phyloP scores from a whole-genome alignment of 2,797 vertebrate genomes.

The Rhinatrema bivittatum region DNA sequence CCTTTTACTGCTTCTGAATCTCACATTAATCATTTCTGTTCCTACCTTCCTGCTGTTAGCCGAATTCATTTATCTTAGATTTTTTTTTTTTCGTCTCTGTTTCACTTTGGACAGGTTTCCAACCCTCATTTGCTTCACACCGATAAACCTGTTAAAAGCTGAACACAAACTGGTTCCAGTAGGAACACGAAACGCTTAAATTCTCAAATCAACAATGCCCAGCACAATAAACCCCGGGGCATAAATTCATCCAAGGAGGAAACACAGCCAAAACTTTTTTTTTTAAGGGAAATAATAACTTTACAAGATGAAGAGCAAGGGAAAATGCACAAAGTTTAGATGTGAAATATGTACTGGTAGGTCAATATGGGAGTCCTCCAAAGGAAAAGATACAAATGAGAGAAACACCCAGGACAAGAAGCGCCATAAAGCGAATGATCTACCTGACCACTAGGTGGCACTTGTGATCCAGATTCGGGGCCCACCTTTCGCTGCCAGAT shows the following conservation, averaged over 20 bases:
- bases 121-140: slow-evolving; percentile 25
- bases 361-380: too few relatives aligned
- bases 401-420: not conserved
- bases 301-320: too few relatives aligned
- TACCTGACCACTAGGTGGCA: slow-evolving; percentile 21
- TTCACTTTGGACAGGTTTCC: slow-evolving; percentile 31
- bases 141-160: slow-evolving; percentile 31
- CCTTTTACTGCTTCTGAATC: too few relatives aligned
- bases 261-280: too few relatives aligned
- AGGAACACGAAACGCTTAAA: slow-evolving; percentile 29
- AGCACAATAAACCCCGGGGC: too few relatives aligned
- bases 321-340: too few relatives aligned
- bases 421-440: not conserved
- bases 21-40: slow-evolving; percentile 10
- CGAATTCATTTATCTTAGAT: slow-evolving; percentile 10
- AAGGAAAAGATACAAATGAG: slow-evolving; percentile 19
- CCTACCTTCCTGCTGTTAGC: slow-evolving; percentile 29
- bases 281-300: too few relatives aligned
- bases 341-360: too few relatives aligned
- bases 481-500: too few relatives aligned
- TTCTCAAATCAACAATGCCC: too few relatives aligned
- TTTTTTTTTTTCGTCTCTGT: slow-evolving; percentile 16
- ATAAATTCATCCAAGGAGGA: too few relatives aligned
- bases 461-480: slow-evolving; percentile 12
- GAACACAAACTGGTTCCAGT: slow-evolving; percentile 32